A percentile compares a stretch with the other conserved stretches of the same genome.
phyloP scores from a whole-genome alignment of 2,888 invertebrate genomes.

The Drosophila robusta region DNA sequence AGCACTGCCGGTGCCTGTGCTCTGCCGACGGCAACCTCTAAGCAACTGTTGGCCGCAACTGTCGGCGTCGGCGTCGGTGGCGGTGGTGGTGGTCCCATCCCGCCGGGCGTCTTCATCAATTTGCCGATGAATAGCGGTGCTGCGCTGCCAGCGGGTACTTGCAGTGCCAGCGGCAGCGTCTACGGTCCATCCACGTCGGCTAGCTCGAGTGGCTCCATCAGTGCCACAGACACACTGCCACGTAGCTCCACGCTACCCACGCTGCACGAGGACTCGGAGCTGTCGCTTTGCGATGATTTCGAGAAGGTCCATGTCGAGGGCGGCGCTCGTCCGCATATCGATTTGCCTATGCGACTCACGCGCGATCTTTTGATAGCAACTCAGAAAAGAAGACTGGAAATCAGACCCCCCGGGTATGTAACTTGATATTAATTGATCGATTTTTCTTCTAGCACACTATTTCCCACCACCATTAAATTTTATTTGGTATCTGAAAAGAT shows the following conservation, averaged over 20 bases:
- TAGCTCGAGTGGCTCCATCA: constrained; percentile 85
- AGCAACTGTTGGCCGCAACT: constrained; percentile 50
- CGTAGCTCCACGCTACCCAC: constrained; percentile 90
- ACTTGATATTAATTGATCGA: not conserved
- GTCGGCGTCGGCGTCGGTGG: constrained; percentile 9
- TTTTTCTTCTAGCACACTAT: not conserved
- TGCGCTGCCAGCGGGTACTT: constrained; percentile 75
- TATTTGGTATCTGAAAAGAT: too few relatives aligned
- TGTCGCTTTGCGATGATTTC: constrained; percentile 85
- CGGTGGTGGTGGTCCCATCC: constrained; percentile 19
- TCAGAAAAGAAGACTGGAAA: constrained; percentile 90
- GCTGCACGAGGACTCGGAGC: constrained; percentile 94
- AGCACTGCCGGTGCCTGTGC: constrained; percentile 66
- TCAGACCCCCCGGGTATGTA: constrained; percentile 87
- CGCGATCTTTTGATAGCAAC: constrained; percentile 92
- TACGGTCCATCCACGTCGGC: constrained; percentile 85
- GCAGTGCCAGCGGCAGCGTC: constrained; percentile 84
- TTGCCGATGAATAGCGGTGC: constrained; percentile 64
- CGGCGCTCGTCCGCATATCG: constrained; percentile 81
- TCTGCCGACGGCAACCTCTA: constrained; percentile 51
- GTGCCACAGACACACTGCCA: constrained; percentile 85
- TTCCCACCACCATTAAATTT: too few relatives aligned
- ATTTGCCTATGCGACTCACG: constrained; percentile 88
- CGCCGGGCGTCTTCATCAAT: constrained; percentile 77
- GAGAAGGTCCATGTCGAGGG: constrained; percentile 82